Conservation (phyloP, 1,140 invertebrate genomes). For the Oncopodura yosiiana region DNA sequence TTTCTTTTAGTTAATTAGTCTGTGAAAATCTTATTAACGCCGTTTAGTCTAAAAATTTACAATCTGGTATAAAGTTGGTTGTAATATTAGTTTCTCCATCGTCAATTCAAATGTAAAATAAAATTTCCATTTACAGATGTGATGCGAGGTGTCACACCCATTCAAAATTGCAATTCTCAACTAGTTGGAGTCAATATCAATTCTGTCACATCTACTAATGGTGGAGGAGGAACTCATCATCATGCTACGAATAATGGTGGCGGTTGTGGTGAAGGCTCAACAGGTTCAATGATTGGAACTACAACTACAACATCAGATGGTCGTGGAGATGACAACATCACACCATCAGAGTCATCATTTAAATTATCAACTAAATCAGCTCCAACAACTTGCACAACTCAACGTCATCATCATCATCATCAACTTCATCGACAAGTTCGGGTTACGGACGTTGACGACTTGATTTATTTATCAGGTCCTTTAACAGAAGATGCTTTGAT, state of each 20-base stretch:
- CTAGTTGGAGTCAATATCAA: too few species aligned
- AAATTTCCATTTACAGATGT: conserved; percentile 27
- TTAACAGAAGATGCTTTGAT: conserved; percentile 88
- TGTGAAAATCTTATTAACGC: too few species aligned
- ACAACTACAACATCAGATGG: conserved; percentile 17
- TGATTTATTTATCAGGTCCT: conserved; percentile 81
- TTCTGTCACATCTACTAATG: too few species aligned
- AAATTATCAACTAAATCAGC: conserved; percentile 19
- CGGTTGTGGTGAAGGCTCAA: conserved; percentile 12
- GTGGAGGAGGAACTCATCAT: not conserved
- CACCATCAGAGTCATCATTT: conserved; percentile 27
- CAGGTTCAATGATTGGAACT: conserved; percentile 28
- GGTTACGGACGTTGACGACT: conserved; percentile 59
- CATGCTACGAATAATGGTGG: conserved; percentile 6
- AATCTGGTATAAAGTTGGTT: too few species aligned
- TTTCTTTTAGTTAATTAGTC: too few species aligned
- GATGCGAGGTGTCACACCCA: conserved; percentile 11
- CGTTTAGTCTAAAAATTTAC: too few species aligned
- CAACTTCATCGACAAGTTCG: conserved; percentile 11
- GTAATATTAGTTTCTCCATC: too few species aligned
- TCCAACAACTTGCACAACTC: conserved; percentile 4
- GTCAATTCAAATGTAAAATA: too few species aligned
- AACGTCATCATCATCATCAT: not conserved
- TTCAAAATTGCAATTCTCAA: not conserved
- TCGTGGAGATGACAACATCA: conserved; percentile 26